Evolutionary conservation across 2,797 vertebrate species (phyloP), one percentile per base, ranked within the genome.

Genomic region (Gobionotothen gibberifrons): DNA sequence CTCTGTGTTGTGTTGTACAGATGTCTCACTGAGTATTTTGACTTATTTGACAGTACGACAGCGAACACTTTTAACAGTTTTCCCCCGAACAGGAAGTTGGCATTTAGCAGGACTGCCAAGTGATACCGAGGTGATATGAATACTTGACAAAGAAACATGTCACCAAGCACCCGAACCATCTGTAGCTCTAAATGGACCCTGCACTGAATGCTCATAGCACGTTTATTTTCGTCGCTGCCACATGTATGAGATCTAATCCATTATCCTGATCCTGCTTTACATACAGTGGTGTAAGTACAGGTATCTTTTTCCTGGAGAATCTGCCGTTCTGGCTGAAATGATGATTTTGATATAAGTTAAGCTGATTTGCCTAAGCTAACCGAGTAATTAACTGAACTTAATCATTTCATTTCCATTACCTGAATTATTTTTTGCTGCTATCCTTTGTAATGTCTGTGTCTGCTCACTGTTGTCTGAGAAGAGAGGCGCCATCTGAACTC

Each of bases 361-460:
- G 89, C 91, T 90, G 91, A 93, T 94, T 93, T 91, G 87, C 90
- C 82, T 89, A 90, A 93, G 90, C 91, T 89, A 85, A 85, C 87
- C 57, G 74, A 85, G 82, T 93, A 93, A 91, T 91, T 91, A 93
- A 92, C 89, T 91, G 77, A 90, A 93, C 90, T 87, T 93, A 93
- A 94, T 93, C 87, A 90, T 92, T 92, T 89, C 92, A 89, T 90
- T 93, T 90, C 87, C 89, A 89, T 88, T 87, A 91, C 90, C 90
- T 91, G 86, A 89, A 88, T 91, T 85, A 85, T 86, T 89, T 89
- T 26, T 89, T 89, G 69, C 84, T 62, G 52, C 69, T 79, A 53
- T 83, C 83, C 87, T 79, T 78, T 87, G 83, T 87, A 83, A 79
- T 61, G 85, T 83, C 79, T 85, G 80, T 39, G 49, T 86, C 79